Conservation (phyloP, 2,888 invertebrate genomes). For the Pecten maximus region DNA sequence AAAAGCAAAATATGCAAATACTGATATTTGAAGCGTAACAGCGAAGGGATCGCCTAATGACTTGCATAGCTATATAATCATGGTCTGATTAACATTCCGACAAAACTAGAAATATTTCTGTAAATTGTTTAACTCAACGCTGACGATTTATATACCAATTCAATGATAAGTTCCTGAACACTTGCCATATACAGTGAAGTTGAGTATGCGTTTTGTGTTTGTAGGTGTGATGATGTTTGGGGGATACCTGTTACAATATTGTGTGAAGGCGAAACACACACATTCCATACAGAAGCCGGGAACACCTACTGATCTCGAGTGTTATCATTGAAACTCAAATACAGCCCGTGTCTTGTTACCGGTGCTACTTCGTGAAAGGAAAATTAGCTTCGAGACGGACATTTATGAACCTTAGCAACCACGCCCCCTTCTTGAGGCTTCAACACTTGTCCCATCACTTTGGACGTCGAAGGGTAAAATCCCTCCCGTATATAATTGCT, state of each 20-base stretch:
- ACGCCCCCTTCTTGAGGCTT: background rate
- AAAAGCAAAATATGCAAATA: background rate
- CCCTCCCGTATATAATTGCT: background rate
- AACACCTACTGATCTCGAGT: background rate
- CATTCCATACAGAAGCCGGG: conserved; percentile 7
- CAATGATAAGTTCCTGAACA: background rate
- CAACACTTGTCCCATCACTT: background rate
- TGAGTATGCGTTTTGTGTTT: background rate
- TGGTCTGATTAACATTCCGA: too few species aligned
- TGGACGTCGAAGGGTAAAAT: background rate
- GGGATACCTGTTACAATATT: background rate
- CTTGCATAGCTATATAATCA: too few species aligned
- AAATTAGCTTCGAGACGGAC: conserved; percentile 20
- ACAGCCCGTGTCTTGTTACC: background rate
- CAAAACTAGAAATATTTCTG: too few species aligned
- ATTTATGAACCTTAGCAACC: background rate
- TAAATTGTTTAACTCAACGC: too few species aligned
- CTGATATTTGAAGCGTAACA: background rate
- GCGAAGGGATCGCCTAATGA: too few species aligned
- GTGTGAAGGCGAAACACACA: background rate
- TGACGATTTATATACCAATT: too few species aligned
- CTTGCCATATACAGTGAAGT: background rate
- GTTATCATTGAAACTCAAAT: conserved; percentile 29
- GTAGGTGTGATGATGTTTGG: background rate
- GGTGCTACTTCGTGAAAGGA: background rate